phyloP scores from a whole-genome alignment of 2,888 invertebrate species.

The Branchellion lobata region DNA sequence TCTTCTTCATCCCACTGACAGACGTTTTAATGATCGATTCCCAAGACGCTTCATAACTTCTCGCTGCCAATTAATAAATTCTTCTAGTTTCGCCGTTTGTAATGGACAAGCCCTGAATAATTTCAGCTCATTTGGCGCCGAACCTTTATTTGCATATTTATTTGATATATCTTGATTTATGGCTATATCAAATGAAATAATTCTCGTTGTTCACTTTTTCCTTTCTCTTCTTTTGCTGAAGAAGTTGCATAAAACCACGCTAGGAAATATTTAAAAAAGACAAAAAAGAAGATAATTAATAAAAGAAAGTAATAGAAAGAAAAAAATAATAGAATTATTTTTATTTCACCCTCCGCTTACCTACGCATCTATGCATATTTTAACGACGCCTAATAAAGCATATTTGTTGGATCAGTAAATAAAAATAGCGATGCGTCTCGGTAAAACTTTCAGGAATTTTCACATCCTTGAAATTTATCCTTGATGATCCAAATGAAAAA shows the following conservation, averaged over 20 bases:
- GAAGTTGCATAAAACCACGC: not conserved
- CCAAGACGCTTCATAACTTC: too few relatives aligned
- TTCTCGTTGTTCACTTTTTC: not conserved
- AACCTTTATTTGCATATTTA: slow-evolving; percentile 6
- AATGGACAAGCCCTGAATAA: slow-evolving; percentile 4
- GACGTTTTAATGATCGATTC: too few relatives aligned
- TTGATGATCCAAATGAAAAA: too few relatives aligned
- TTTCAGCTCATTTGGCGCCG: not conserved
- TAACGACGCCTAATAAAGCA: not conserved
- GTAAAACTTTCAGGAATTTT: not conserved
- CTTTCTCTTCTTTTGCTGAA: not conserved
- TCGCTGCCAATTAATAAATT: slow-evolving; percentile 2
- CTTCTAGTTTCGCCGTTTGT: not conserved
- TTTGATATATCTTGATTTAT: slow-evolving; percentile 16
- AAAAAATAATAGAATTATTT: too few relatives aligned
- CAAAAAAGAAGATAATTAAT: too few relatives aligned
- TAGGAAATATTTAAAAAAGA: too few relatives aligned
- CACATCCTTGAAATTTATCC: too few relatives aligned
- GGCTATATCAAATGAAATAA: not conserved
- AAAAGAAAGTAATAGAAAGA: too few relatives aligned
- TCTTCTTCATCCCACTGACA: too few relatives aligned
- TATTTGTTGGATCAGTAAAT: not conserved
- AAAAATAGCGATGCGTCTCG: not conserved
- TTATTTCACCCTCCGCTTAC: too few relatives aligned
- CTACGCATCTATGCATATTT: slow-evolving; percentile 4